Conservation (phyloP, 2,113 vertebrate genomes). For the Cranoglanis bouderius region DNA sequence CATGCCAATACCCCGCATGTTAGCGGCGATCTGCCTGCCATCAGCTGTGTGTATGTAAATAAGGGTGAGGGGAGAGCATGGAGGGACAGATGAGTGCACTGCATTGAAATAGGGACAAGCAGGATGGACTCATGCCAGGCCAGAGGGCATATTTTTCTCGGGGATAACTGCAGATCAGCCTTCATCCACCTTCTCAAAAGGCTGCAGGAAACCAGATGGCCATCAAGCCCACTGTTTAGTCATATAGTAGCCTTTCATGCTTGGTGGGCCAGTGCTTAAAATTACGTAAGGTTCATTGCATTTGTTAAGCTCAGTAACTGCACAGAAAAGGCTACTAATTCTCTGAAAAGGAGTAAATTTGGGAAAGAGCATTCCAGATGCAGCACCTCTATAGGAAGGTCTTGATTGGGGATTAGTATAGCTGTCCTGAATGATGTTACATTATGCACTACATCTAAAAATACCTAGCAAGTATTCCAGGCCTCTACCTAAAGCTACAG, state of each 20-base stretch:
- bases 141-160: conserved; percentile 21
- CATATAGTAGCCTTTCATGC: conserved; percentile 41
- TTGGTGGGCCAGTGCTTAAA: neutral
- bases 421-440: neutral
- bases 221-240: conserved; percentile 54
- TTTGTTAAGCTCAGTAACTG: neutral
- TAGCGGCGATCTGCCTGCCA: conserved; percentile 95
- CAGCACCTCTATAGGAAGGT: neutral
- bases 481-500: neutral
- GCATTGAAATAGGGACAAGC: conserved; percentile 33
- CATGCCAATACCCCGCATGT: conserved; percentile 99
- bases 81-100: conserved; percentile 32
- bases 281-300: neutral
- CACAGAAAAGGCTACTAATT: neutral
- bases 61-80: neutral
- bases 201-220: conserved; percentile 66
- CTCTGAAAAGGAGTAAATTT: neutral
- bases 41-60: conserved; percentile 73
- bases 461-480: neutral
- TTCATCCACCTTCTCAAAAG: conserved; percentile 56
- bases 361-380: neutral
- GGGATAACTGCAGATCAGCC: conserved; percentile 31
- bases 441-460: neutral
- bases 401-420: neutral
- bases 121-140: conserved; percentile 36